Conservation (phyloP, 2,113 vertebrate genomes). For the Pithys albifrons region DNA sequence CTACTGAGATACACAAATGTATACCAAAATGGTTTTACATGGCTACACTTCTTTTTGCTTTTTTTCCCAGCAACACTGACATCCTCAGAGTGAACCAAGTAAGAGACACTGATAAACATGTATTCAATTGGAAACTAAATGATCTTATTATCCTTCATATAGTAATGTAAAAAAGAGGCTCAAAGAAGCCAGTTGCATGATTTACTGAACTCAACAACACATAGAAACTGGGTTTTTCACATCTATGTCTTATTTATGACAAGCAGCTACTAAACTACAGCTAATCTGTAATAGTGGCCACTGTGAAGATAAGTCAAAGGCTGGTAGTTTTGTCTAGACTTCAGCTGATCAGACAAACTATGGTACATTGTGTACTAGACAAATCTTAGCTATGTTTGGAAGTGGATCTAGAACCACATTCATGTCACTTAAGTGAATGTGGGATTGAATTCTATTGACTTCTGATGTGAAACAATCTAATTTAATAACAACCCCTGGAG, state of each 20-base stretch:
- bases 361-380: neutral
- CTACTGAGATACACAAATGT: neutral
- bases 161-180: neutral
- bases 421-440: neutral
- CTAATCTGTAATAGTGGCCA: neutral
- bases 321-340: neutral
- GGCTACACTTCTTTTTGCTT: neutral
- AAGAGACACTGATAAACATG: neutral
- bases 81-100: neutral
- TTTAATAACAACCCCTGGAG: neutral
- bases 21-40: neutral
- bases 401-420: neutral
- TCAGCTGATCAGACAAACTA: neutral
- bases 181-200: neutral
- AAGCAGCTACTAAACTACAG: neutral
- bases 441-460: neutral
- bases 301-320: neutral
- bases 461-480: neutral
- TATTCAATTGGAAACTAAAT: neutral
- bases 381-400: neutral
- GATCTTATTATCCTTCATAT: neutral
- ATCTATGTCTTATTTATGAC: neutral
- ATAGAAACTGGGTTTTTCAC: neutral
- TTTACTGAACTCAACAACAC: neutral
- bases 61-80: neutral